phyloP scores from a whole-genome alignment of 2,113 vertebrate genomes.

The Puffinus mauretanicus region DNA sequence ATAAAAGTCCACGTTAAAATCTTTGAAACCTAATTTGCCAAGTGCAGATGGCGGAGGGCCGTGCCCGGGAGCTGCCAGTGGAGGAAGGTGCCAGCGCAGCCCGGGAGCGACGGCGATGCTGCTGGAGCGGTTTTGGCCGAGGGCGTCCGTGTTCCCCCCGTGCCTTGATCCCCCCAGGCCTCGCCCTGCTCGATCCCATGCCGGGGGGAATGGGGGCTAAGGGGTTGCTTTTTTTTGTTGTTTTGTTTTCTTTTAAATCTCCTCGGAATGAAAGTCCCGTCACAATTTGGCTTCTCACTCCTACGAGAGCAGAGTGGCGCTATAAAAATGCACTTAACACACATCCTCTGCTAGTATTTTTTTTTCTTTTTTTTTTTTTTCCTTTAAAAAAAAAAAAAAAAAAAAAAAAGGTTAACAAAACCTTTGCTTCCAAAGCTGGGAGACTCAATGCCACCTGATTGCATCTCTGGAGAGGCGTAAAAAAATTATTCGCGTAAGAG shows the following conservation, averaged over 20 bases:
- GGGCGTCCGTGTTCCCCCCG: not conserved
- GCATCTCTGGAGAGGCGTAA: constrained; percentile 70
- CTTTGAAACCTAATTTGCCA: not conserved
- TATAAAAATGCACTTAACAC: constrained; percentile 43
- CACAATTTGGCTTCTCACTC: constrained; percentile 61
- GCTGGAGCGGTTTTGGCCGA: not conserved
- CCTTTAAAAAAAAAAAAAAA: constrained; percentile 18
- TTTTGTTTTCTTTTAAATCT: not conserved
- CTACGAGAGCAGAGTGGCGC: constrained; percentile 43
- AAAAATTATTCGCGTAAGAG: not conserved
- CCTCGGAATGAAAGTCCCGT: constrained; percentile 55
- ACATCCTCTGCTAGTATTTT: not conserved
- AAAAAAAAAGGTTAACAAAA: constrained; percentile 38
- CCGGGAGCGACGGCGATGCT: not conserved
- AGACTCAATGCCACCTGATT: constrained; percentile 71
- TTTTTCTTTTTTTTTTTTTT: not conserved
- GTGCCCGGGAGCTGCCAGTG: not conserved
- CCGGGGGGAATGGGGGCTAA: not conserved
- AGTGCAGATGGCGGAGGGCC: not conserved
- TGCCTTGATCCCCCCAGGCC: not conserved
- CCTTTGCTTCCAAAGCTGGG: constrained; percentile 63
- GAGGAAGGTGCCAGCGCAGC: not conserved
- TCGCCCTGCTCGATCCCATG: constrained; percentile 44
- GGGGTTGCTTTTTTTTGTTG: not conserved
- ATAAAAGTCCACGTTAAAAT: constrained; percentile 31